These are phyloP conservation scores for Megathymus violae DNA, from an alignment of 1,140 invertebrate genomes.

Conservation along the genomic window DNA sequence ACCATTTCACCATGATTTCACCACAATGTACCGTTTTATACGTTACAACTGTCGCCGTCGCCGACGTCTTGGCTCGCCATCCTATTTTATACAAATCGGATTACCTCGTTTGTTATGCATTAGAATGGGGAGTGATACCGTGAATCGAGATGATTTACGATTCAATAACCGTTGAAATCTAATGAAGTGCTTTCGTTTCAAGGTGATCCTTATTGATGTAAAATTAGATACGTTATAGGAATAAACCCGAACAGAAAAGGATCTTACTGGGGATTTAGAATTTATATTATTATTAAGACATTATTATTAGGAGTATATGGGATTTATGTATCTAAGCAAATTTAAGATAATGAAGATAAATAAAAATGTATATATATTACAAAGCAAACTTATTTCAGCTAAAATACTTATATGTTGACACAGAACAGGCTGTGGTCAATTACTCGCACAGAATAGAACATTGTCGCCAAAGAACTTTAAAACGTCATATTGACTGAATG, in stretches of 20 bases:
- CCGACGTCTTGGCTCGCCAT: constrained; percentile 15
- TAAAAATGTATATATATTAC: no score
- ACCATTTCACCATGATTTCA: constrained; percentile 17
- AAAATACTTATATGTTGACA: no score
- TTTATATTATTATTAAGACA: no score
- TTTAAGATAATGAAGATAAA: no score
- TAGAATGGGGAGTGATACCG: constrained; percentile 22
- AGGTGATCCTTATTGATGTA: constrained; percentile 26
- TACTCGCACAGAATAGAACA: no score
- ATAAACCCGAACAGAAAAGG: neutral
- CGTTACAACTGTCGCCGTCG: constrained; percentile 4
- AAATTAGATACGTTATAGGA: constrained; percentile 14
- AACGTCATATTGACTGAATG: no score
- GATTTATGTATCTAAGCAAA: no score
- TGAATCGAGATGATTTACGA: constrained; percentile 31
- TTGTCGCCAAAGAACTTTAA: no score
- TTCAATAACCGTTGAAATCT: constrained; percentile 30
- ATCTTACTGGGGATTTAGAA: neutral
- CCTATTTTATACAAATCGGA: constrained; percentile 30
- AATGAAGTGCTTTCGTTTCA: constrained; percentile 13
- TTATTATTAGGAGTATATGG: no score
- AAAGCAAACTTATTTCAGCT: no score
- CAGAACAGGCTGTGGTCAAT: no score
- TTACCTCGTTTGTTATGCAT: constrained; percentile 31
- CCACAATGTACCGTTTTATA: constrained; percentile 20